Conservation (phyloP, 2,797 vertebrate species). For the Centroberyx gerrardi region DNA sequence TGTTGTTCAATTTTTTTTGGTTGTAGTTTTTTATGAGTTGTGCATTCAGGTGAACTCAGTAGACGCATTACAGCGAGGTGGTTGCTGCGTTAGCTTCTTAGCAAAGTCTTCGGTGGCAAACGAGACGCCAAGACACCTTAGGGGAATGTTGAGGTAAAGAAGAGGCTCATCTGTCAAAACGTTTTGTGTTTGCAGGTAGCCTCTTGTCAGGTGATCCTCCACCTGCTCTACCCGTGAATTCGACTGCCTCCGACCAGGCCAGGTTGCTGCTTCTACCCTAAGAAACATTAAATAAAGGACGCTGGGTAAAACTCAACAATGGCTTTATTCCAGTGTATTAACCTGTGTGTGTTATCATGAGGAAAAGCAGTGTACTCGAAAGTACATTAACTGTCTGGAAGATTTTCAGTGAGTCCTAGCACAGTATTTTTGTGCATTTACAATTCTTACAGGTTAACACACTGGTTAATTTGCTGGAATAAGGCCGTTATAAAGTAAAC, state of each 20-base stretch:
- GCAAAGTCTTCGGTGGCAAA: background rate
- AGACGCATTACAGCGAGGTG: background rate
- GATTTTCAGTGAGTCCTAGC: background rate
- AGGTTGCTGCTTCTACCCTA: background rate
- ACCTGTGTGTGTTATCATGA: background rate
- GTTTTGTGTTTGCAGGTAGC: background rate
- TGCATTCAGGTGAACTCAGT: conserved; percentile 7
- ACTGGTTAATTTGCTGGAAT: background rate
- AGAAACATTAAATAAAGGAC: background rate
- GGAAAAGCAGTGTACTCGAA: background rate
- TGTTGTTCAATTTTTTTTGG: conserved; percentile 4
- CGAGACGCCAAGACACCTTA: background rate
- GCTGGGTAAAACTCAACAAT: background rate
- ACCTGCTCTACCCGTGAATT: conserved; percentile 5
- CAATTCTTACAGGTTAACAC: conserved; percentile 15
- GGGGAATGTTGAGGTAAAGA: background rate
- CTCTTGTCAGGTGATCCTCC: background rate
- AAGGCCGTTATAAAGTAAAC: background rate
- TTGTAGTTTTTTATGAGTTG: background rate
- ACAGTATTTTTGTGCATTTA: background rate
- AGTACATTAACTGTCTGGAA: background rate
- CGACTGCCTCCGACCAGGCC: background rate
- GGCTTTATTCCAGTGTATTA: conserved; percentile 6
- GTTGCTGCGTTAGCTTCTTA: background rate
- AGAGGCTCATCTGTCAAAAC: conserved; percentile 3